Percentiles rank a stretch among this genome's conserved stretches.
Evolutionary conservation across 2,888 invertebrate genomes (phyloP).

Genomic region (Euproctis similis): DNA sequence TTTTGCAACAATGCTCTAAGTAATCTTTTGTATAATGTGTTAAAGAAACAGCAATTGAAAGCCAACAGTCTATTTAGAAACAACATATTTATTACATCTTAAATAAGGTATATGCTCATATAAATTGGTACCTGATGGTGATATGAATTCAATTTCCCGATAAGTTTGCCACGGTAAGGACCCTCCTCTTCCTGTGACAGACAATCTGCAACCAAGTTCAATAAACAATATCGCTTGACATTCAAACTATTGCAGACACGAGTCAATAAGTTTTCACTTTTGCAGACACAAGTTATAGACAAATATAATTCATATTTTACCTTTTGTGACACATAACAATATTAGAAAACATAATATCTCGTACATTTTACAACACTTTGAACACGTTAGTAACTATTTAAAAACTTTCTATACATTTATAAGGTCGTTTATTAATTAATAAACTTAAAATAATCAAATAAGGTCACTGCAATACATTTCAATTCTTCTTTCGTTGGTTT

Average conservation of each 20-base stretch:
- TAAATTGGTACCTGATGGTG: conserved; percentile 81
- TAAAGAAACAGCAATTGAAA: too few species aligned
- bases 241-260: conserved; percentile 9
- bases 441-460: conserved; percentile 23
- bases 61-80: neutral
- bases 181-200: conserved; percentile 79
- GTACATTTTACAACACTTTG: conserved; percentile 35
- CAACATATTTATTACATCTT: neutral
- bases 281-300: neutral
- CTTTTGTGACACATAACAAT: conserved; percentile 37
- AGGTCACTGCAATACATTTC: conserved; percentile 37
- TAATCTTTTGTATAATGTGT: too few species aligned
- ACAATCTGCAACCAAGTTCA: conserved; percentile 56
- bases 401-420: conserved; percentile 33
- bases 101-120: neutral
- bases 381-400: conserved; percentile 19
- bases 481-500: conserved; percentile 13
- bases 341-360: conserved; percentile 39
- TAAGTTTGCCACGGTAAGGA: conserved; percentile 85
- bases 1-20: too few species aligned
- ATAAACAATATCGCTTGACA: conserved; percentile 10
- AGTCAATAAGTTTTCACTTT: conserved; percentile 33
- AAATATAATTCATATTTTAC: conserved; percentile 22
- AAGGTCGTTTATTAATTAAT: too few species aligned
- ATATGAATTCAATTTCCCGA: conserved; percentile 92